Conservation (phyloP, 1,140 invertebrate species). For the Cydia strobilella region DNA sequence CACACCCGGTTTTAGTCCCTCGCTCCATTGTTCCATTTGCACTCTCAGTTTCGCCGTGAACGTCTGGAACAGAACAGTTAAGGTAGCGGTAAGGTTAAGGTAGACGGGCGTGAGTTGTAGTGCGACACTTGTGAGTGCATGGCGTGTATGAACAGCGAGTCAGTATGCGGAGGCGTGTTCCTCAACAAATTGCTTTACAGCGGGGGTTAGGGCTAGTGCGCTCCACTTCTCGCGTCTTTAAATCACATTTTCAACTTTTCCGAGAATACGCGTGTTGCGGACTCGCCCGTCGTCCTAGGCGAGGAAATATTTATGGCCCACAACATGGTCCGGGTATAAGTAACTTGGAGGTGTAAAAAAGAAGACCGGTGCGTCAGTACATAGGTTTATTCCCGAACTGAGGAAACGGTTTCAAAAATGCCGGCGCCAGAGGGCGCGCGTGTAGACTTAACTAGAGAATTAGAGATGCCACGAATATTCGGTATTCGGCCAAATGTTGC, state of each 20-base stretch:
- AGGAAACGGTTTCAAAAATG: too few relatives aligned
- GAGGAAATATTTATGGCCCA: slow-evolving; percentile 57
- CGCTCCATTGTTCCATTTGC: slow-evolving; percentile 44
- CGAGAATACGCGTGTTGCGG: slow-evolving; percentile 39
- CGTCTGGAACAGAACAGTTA: slow-evolving; percentile 50
- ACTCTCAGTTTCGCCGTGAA: slow-evolving; percentile 34
- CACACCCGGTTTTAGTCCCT: slow-evolving; percentile 48
- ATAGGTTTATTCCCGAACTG: too few relatives aligned
- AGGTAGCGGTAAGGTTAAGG: too few relatives aligned
- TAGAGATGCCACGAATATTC: too few relatives aligned
- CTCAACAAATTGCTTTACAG: slow-evolving; percentile 47
- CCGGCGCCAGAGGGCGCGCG: too few relatives aligned
- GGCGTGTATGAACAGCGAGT: slow-evolving; percentile 35
- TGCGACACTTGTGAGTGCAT: slow-evolving; percentile 43
- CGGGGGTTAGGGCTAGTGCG: slow-evolving; percentile 39
- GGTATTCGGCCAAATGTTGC: too few relatives aligned
- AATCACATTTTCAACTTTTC: slow-evolving; percentile 61
- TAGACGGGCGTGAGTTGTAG: slow-evolving; percentile 5
- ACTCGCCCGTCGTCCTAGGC: slow-evolving; percentile 30
- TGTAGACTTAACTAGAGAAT: too few relatives aligned
- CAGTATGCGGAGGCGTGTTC: slow-evolving; percentile 48
- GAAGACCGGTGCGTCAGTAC: too few relatives aligned
- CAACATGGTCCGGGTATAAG: slow-evolving; percentile 44
- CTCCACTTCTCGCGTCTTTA: slow-evolving; percentile 43
- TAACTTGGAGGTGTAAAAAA: too few relatives aligned